Base-by-base conservation (phyloP, 2,113 vertebrate genomes). In the Sceloporus tristichus region DNA sequence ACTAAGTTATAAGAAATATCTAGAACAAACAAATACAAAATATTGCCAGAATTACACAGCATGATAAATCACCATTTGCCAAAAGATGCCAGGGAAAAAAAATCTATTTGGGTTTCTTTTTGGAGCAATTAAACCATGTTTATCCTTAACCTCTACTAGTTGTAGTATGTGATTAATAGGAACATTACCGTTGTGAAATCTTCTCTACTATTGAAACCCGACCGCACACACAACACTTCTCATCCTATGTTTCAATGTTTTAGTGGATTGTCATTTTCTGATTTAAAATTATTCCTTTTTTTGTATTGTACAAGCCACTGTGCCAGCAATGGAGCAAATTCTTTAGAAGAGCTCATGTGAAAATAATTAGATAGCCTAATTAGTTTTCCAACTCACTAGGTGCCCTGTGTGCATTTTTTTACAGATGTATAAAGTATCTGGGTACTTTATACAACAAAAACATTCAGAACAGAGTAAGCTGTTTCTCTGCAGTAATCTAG, bases 371-470 rank as follows among this genome's bases (percentile, higher is more conserved):
- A 93, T 87, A n/a, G 84, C 74, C 94, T 95, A 95, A 94, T 95
- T 96, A 96, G 96, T 95, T 96, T 96, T 96, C 95, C 93, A 95
- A 91, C 93, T 94, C 95, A 95, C 93, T 94, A 95, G 93, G 92
- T 92, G 84, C 91, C 29, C 21, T 84, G 91, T 92, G 94, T 94
- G 95, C 71, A 91, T 2, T 66, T 81, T 66, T 81, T 90, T 89
- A 62, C 68, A 5, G 18, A 62, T 18, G n/a, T n/a, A n/a, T n/a
- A n/a, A n/a, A n/a, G 90, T 85, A 85, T 83, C 56, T 87, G 42
- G 74, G 70, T 75, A 89, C 79, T 88, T 88, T 82, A 92, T 7
- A 13, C 89, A 92, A 95, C 96, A 92, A 90, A 80, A 95, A 95
- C 81, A 53, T 84, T 84, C 88, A 91, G 87, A 21, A 18, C 86